phyloP scores from a whole-genome alignment of 1,140 invertebrate species.

The Oedothorax gibbosus region DNA sequence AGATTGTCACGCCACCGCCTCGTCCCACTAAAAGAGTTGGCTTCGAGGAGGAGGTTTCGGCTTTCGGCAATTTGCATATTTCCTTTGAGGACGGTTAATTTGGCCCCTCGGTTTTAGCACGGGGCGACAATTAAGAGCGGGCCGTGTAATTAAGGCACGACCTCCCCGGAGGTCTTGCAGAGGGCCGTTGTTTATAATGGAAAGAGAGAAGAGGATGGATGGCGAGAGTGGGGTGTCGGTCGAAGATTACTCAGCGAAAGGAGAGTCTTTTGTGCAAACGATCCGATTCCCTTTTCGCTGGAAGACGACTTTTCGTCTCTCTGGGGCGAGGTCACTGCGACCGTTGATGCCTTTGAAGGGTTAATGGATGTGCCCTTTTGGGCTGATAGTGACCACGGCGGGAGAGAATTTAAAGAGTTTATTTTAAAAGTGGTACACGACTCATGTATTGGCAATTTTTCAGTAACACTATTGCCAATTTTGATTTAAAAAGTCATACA shows the following conservation, averaged over 20 bases:
- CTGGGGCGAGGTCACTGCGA: no score
- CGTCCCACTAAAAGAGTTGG: no score
- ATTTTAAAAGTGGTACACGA: no score
- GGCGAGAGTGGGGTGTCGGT: slow-evolving; percentile 9
- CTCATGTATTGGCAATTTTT: no score
- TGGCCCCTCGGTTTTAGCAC: background rate
- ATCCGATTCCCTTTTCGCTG: slow-evolving; percentile 44
- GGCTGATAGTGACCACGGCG: background rate
- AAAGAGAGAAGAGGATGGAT: slow-evolving; percentile 11
- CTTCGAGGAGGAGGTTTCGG: slow-evolving; percentile 16
- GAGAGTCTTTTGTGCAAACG: slow-evolving; percentile 27
- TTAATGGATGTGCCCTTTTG: background rate
- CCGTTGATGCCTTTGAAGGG: background rate
- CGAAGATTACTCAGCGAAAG: slow-evolving; percentile 39
- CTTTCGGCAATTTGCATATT: slow-evolving; percentile 57
- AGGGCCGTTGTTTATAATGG: slow-evolving; percentile 16
- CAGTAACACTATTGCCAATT: no score
- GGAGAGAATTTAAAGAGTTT: background rate
- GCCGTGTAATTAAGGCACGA: slow-evolving; percentile 43
- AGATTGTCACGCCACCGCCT: no score
- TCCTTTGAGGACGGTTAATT: slow-evolving; percentile 56
- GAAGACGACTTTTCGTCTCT: background rate
- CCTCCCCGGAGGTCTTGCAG: slow-evolving; percentile 6
- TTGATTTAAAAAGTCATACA: no score
- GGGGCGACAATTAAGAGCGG: slow-evolving; percentile 48